Base-by-base conservation (phyloP, 2,888 invertebrate genomes). In the Tetropium fuscum region DNA sequence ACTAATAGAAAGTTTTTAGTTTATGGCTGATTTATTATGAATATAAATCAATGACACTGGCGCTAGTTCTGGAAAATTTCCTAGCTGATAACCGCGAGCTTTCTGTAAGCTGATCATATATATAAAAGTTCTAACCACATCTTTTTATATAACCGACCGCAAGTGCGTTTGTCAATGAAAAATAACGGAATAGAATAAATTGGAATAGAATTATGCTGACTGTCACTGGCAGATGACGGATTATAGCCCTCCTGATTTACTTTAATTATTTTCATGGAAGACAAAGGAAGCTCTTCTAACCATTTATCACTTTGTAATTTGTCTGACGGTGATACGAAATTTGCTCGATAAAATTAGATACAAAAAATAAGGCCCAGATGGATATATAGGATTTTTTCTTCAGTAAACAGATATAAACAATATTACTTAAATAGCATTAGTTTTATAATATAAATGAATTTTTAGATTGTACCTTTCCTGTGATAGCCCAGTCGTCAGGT, bases 21-120 rank as follows among this genome's bases (percentile, higher is more conserved):
- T 66, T 58, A 66, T 61, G 62, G 58, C 45, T 63, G 60, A 66
- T 66, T 65, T 69, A 68, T 69, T 63, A 68, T 32, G 59, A 60
- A 58, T 58, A 69, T 71, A 71, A 65, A 63, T 69, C 68, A 68
- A 54, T 53, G 60, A 59, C 65, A 62, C 53, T 63, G 64, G 63
- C 64, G 58, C 25, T 53, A 43, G 43, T 18, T 49, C 25, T 19
- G 20, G 51, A 49, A 54, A 48, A 49, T 41, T 45, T 47, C 19
- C 53, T 49, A 27, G 15, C 27, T 16, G 47, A 47, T 40, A 47
- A 40, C 36, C 38, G 36, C 15, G 25, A 32, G 36, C 32, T 43
- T 41, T 53, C 30, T 34, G 19, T 25, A 58, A 58, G 53, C 48
- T 58, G 56, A 57, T 60, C 40, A 30, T 44, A 43, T 40, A 53